A percentile compares a stretch with the other conserved stretches of the same genome.
Evolutionary conservation across 2,797 vertebrate genomes (phyloP).

Genomic region (Acipenser transmontanus): DNA sequence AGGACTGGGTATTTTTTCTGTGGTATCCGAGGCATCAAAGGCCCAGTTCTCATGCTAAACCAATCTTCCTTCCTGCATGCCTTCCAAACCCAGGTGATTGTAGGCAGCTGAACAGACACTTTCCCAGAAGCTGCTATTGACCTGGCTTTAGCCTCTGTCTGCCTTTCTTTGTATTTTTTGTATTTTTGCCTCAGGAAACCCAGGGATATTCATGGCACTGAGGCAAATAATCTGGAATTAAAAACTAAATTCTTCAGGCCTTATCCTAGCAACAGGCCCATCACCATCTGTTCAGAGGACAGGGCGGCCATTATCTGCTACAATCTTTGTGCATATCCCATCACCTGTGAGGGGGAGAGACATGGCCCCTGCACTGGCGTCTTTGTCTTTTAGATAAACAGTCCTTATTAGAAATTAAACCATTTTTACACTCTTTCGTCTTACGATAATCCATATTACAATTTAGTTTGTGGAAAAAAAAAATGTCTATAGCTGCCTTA

Average conservation of each 20-base stretch:
- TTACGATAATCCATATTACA: slow-evolving; percentile 51
- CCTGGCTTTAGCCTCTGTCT: slow-evolving; percentile 50
- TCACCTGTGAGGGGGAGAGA: slow-evolving; percentile 74
- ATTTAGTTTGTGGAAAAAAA: slow-evolving; percentile 40
- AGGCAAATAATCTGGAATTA: slow-evolving; percentile 88
- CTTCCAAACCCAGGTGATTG: slow-evolving; percentile 74
- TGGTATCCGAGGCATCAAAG: slow-evolving; percentile 68
- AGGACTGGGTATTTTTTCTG: slow-evolving; percentile 63
- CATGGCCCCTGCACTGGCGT: slow-evolving; percentile 50
- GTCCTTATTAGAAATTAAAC: slow-evolving; percentile 47
- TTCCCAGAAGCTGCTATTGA: slow-evolving; percentile 68
- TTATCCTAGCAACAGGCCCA: slow-evolving; percentile 80
- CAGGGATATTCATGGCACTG: slow-evolving; percentile 67
- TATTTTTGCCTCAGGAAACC: slow-evolving; percentile 64
- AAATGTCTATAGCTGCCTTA: too few relatives aligned
- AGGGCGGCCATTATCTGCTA: slow-evolving; percentile 62
- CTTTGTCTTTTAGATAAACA: slow-evolving; percentile 62
- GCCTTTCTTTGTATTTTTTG: slow-evolving; percentile 49
- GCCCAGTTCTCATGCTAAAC: slow-evolving; percentile 62
- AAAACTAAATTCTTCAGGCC: slow-evolving; percentile 76
- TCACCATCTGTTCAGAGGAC: slow-evolving; percentile 83
- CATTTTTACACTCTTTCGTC: slow-evolving; percentile 2
- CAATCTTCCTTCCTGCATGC: slow-evolving; percentile 69
- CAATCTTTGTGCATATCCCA: slow-evolving; percentile 64
- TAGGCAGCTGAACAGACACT: slow-evolving; percentile 70